Conservation (phyloP, 2,113 vertebrate genomes). For the Barbus barbus region DNA sequence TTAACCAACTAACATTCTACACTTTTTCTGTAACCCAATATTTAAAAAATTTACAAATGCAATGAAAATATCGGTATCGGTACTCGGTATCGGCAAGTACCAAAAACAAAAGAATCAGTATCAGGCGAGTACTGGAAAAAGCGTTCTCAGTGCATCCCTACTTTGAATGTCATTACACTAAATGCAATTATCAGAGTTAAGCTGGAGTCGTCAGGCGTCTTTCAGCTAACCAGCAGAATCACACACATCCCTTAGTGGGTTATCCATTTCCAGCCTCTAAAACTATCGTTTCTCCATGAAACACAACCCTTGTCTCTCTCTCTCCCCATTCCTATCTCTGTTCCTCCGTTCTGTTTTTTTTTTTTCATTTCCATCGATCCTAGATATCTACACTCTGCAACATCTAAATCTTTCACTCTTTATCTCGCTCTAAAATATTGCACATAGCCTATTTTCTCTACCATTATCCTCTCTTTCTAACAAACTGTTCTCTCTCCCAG, state of each 20-base stretch:
- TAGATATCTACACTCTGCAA: background rate
- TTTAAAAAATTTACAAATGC: no score
- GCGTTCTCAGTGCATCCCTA: no score
- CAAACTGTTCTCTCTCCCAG: background rate
- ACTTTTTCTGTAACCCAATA: no score
- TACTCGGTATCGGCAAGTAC: no score
- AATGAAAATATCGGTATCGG: no score
- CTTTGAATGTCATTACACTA: background rate
- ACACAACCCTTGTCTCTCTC: background rate
- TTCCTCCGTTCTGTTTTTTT: background rate
- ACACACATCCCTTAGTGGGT: background rate
- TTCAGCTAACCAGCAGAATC: constrained; percentile 27
- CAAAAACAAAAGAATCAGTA: no score
- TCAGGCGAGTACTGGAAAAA: no score
- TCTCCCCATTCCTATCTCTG: background rate
- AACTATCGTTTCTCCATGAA: background rate
- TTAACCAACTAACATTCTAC: no score
- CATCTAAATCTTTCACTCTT: constrained; percentile 17
- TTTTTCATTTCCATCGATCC: background rate
- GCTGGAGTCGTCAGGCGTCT: background rate
- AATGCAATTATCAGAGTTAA: background rate
- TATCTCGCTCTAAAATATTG: constrained; percentile 1
- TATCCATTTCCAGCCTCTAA: constrained; percentile 15
- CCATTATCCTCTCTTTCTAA: background rate
- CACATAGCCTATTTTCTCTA: background rate